These are phyloP conservation scores for Hypselothyrea guttata DNA, from an alignment of 2,888 invertebrate species.

Conservation along the genomic window DNA sequence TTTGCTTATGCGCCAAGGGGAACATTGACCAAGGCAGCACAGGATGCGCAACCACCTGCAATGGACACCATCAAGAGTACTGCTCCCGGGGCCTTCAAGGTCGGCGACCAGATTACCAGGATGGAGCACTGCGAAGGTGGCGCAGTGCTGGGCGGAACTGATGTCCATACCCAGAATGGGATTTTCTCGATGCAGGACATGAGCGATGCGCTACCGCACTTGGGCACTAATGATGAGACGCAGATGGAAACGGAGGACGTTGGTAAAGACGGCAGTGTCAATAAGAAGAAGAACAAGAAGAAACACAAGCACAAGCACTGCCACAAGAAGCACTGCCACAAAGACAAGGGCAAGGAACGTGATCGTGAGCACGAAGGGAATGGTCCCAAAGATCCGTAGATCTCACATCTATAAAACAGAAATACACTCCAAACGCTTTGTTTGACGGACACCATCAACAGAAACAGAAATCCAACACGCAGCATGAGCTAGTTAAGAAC, in stretches of 20 bases:
- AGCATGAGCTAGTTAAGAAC: conserved; percentile 44
- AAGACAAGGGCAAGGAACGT: conserved; percentile 83
- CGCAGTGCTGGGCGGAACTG: conserved; percentile 77
- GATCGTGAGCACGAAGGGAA: conserved; percentile 82
- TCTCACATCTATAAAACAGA: conserved; percentile 78
- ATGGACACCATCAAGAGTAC: conserved; percentile 71
- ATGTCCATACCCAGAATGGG: conserved; percentile 83
- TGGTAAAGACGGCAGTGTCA: conserved; percentile 84
- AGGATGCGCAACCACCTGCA: conserved; percentile 49
- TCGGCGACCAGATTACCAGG: conserved; percentile 82
- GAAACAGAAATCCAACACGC: conserved; percentile 80
- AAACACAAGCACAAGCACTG: conserved; percentile 90
- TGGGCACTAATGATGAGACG: conserved; percentile 72
- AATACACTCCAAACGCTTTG: conserved; percentile 82
- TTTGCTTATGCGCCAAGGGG: too few species aligned
- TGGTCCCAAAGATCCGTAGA: conserved; percentile 82
- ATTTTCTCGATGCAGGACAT: conserved; percentile 90
- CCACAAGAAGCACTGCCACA: conserved; percentile 95
- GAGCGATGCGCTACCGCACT: conserved; percentile 48
- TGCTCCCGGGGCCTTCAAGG: conserved; percentile 79
- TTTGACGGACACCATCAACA: conserved; percentile 82
- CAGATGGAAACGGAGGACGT: conserved; percentile 84
- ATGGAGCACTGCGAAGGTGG: conserved; percentile 78
- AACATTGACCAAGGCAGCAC: too few species aligned
- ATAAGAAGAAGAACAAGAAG: conserved; percentile 90